phyloP scores from a whole-genome alignment of 2,113 vertebrate genomes.

The Gnathonemus longibarbis region DNA sequence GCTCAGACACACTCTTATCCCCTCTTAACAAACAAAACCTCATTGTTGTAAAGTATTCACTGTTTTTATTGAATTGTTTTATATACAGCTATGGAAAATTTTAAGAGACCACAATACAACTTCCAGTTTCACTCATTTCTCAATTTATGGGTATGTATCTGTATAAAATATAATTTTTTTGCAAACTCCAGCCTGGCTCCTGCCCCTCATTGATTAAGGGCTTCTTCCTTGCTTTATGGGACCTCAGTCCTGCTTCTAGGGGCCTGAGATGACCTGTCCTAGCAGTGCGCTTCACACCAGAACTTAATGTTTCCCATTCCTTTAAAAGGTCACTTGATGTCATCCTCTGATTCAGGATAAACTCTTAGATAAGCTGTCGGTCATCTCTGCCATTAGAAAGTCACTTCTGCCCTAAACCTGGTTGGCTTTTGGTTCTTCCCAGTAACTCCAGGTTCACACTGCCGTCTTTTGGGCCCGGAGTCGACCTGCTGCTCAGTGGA shows the following conservation, averaged over 20 bases:
- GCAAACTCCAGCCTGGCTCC: neutral
- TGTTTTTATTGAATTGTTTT: neutral
- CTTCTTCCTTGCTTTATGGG: neutral
- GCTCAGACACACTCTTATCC: neutral
- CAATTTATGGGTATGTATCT: neutral
- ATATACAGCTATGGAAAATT: neutral
- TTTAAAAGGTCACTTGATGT: neutral
- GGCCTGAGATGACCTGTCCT: neutral
- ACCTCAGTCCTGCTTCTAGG: neutral
- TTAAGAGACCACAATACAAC: neutral
- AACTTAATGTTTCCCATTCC: neutral
- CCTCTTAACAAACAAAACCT: neutral
- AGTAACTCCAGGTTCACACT: too few species aligned
- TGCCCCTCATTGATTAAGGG: neutral
- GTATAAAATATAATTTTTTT: neutral
- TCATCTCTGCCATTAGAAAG: neutral
- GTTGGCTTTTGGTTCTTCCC: too few species aligned
- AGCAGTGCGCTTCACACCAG: neutral
- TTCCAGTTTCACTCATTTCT: neutral
- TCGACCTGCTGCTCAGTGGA: neutral
- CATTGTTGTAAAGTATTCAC: neutral
- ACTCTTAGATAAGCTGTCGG: neutral
- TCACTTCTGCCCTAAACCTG: too few species aligned
- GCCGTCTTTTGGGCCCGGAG: too few species aligned
- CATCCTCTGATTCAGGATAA: neutral